phyloP scores from a whole-genome alignment of 2,888 invertebrate species.

The Acanthopleura granulata region DNA sequence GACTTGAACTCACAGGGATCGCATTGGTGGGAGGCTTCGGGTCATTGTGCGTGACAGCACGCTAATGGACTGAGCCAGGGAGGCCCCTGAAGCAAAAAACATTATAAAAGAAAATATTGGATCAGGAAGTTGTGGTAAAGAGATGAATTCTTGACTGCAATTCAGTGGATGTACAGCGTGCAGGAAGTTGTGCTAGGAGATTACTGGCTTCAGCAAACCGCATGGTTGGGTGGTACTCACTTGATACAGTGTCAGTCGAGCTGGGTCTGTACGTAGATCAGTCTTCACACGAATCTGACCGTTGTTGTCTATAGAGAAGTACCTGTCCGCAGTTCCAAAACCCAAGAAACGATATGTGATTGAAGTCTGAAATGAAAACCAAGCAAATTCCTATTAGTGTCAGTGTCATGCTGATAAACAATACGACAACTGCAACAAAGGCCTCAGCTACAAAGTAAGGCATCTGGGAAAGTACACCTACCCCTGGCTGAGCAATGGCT shows the following conservation, averaged over 20 bases:
- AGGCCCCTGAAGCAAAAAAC: no score
- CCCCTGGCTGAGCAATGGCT: conserved; percentile 47
- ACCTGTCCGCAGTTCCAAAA: conserved; percentile 38
- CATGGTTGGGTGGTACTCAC: conserved; percentile 25
- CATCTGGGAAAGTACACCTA: conserved; percentile 24
- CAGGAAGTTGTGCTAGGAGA: background rate
- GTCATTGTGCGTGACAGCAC: no score
- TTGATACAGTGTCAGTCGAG: conserved; percentile 40
- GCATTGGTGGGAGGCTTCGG: no score
- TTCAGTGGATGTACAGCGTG: no score
- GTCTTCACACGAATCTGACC: conserved; percentile 41
- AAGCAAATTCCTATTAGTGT: background rate
- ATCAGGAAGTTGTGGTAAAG: no score
- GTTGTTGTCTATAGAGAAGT: conserved; percentile 36
- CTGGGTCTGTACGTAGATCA: conserved; percentile 45
- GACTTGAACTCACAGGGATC: no score
- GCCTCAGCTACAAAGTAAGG: background rate
- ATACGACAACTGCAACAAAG: background rate
- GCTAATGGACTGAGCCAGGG: no score
- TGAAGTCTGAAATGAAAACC: conserved; percentile 33
- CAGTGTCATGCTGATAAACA: background rate
- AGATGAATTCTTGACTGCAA: no score
- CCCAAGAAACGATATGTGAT: conserved; percentile 40
- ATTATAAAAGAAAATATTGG: no score
- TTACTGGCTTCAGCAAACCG: background rate